phyloP scores from a whole-genome alignment of 2,888 invertebrate genomes.

The Dryococelus australis region DNA sequence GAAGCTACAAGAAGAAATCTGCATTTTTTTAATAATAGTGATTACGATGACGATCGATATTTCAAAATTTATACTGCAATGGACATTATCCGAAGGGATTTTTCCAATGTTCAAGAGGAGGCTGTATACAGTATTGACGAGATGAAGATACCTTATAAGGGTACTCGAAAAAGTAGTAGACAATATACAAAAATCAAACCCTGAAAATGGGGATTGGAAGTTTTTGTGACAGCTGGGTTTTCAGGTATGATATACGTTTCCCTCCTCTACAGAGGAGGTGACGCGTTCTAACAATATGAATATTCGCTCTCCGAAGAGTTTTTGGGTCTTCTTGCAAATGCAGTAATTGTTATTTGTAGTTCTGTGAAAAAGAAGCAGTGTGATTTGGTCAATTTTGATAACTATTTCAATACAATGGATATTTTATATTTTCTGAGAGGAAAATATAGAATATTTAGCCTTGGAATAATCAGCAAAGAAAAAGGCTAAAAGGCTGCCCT shows the following conservation, averaged over 20 bases:
- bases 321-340: not conserved
- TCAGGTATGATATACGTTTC: not conserved
- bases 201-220: not conserved
- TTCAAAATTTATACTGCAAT: not conserved
- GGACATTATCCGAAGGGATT: not conserved
- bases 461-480: not conserved
- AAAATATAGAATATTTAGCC: not conserved
- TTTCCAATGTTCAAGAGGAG: not conserved
- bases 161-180: not conserved
- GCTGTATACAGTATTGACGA: not conserved
- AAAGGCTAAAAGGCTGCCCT: not conserved
- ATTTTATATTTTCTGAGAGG: not conserved
- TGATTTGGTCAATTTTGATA: not conserved
- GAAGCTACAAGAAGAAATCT: not conserved
- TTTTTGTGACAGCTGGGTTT: not conserved
- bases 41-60: not conserved
- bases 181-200: not conserved
- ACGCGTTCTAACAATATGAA: not conserved
- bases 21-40: not conserved
- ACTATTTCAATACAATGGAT: not conserved
- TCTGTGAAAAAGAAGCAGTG: not conserved
- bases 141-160: constrained; percentile 6
- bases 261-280: not conserved
- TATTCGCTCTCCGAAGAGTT: not conserved
- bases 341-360: not conserved